Evolutionary conservation across 2,113 vertebrate species (phyloP), one percentile per base, ranked within the genome.

Genomic region (Apus apus): DNA sequence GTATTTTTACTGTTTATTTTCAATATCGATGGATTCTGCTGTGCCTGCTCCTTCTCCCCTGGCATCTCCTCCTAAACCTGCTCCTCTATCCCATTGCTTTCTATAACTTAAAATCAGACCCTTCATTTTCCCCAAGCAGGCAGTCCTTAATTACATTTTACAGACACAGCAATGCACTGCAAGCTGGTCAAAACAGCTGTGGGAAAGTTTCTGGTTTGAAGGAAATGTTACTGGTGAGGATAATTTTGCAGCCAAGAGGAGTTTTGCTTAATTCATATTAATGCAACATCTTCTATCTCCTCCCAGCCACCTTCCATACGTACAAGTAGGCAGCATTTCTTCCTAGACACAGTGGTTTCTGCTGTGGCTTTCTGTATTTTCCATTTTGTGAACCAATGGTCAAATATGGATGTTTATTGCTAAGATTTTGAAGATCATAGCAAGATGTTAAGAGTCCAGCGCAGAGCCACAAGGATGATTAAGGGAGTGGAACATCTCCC

Each of bases 101-200:
- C 68, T 64, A 22, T 58, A 82, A 81, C 61, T 88, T 80, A 93
- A 93, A 95, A 97, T 96, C 92, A 86, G 90, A 91, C 80, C 86
- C 75, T 94, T 94, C 48, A 38, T 93, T 95, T 97, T 78, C 85
- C 86, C 75, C 71, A 92, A 97, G 87, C 87, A 85, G 93, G 79
- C 77, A 94, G 73, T 71, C 91, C 71, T 97, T 97, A 96, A 96
- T 96, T 96, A 95, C 89, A 70, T 94, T 93, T 94, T 90, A 94
- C 92, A 97, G 94, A 97, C 82, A 66, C 34, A 96, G 60, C 87
- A 90, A 19, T 30, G 64, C 13, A 60, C 46, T 74, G 38, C 83
- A 96, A 82, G 74, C 72, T 95, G 82, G 82, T 95, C 87, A 96
- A 88, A 97, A 87, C 94, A 97, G 91, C 96, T 97, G 91, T 82